Evolutionary conservation across 2,113 vertebrate genomes (phyloP), one percentile per base, ranked within the genome.

Genomic region (Pseudorectes ferrugineus): DNA sequence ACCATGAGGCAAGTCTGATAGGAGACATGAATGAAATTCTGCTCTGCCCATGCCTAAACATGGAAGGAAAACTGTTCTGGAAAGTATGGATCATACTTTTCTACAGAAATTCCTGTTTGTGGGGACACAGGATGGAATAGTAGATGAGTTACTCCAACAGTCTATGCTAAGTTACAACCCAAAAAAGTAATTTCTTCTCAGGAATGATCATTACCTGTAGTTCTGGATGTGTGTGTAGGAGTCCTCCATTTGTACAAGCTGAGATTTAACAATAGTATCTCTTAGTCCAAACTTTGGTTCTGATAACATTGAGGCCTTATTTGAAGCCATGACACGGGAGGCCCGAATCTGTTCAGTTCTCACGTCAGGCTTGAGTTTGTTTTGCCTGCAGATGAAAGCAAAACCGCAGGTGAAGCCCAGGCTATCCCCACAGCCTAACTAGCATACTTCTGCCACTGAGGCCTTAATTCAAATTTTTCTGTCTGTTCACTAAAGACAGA

Each of bases 221-320:
- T 97, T 93, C 95, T 98, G 97, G 90, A 99, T 97, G 76, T 98
- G 96, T 10, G 98, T 99, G 97, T 99, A 99, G 28, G 97, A 93
- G 12, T 98, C 98, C 95, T 99, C 98, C 85, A 98, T 99, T 92
- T 99, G 99, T 33, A 98, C 70, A 26, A 99, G 98, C 88, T 98
- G 98, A 88, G 98, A 99, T 91, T 93, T 98, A 93, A 99, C 98
- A 26, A 99, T 98, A 45, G 98, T 99, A 85, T 99, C 99, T 51
- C 99, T 98, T 26, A 99, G 97, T 14, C 98, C 98, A 85, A 99
- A 99, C 96, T 98, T 98, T 4, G 98, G 98, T 96, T 99, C 97
- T 66, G 98, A 94, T 59, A 99, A 96, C 77, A 99, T 98, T 14
- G 98, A 98, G 65, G 98, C 98, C 95, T 98, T 98, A 96, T 99